phyloP scores from a whole-genome alignment of 1,140 invertebrate genomes.

The Pseudoatta argentina region DNA sequence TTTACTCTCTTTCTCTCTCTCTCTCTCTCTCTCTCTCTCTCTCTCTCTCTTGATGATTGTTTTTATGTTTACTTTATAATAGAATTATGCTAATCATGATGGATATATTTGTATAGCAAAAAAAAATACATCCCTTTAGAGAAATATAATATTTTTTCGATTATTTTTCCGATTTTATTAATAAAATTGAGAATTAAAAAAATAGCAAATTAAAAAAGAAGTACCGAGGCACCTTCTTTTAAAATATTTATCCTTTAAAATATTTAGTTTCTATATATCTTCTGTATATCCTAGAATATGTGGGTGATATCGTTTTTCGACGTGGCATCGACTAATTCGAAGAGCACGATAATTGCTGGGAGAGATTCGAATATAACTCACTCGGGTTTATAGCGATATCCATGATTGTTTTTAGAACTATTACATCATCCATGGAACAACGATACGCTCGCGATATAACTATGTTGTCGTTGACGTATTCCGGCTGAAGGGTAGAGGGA shows the following conservation, averaged over 20 bases:
- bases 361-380: conserved; percentile 34
- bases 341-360: conserved; percentile 3
- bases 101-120: conserved; percentile 8
- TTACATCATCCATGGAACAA: conserved; percentile 31
- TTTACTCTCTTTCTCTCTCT: background rate
- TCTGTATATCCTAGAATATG: background rate
- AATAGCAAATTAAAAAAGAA: background rate
- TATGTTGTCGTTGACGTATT: conserved; percentile 37
- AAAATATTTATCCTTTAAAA: conserved; percentile 2
- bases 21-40: too few species aligned
- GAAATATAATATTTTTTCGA: background rate
- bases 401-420: conserved; percentile 35
- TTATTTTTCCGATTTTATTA: background rate
- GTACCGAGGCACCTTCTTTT: background rate
- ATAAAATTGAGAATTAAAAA: background rate
- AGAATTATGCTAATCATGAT: background rate
- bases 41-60: background rate
- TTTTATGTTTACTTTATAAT: background rate
- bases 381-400: conserved; percentile 2
- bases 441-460: conserved; percentile 27
- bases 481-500: background rate
- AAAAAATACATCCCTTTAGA: background rate
- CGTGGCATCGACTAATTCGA: background rate
- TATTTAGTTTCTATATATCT: background rate
- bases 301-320: conserved; percentile 14